phyloP scores from a whole-genome alignment of 2,113 vertebrate genomes.

The Scatophagus argus region DNA sequence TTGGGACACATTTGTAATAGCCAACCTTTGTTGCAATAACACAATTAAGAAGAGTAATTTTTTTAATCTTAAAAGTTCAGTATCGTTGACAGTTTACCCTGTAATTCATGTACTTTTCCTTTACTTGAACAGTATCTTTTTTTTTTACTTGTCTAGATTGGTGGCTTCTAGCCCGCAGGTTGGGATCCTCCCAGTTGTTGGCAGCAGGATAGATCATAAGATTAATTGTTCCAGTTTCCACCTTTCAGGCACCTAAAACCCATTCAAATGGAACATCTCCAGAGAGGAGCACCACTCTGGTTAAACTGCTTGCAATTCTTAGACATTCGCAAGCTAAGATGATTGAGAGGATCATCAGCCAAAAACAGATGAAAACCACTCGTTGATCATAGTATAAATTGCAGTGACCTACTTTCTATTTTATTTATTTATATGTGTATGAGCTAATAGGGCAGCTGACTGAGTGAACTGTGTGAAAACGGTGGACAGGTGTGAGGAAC shows the following conservation, averaged over 20 bases:
- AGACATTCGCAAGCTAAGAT: neutral
- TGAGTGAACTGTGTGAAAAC: conserved; percentile 15
- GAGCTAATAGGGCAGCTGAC: conserved; percentile 27
- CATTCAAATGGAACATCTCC: neutral
- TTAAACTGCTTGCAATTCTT: neutral
- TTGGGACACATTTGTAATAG: neutral
- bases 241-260: no score
- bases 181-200: neutral
- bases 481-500: conserved; percentile 39
- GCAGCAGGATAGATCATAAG: neutral
- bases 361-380: no score
- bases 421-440: no score
- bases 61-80: no score
- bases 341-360: no score
- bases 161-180: no score
- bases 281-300: neutral
- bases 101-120: neutral
- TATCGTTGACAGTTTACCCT: no score
- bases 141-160: neutral
- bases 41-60: neutral
- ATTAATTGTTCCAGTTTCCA: no score
- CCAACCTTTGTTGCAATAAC: neutral
- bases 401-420: neutral
- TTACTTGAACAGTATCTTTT: neutral
- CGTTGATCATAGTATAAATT: neutral